Evolutionary conservation across 2,888 invertebrate species (phyloP).

Genomic region (Calephelis perditalis): DNA sequence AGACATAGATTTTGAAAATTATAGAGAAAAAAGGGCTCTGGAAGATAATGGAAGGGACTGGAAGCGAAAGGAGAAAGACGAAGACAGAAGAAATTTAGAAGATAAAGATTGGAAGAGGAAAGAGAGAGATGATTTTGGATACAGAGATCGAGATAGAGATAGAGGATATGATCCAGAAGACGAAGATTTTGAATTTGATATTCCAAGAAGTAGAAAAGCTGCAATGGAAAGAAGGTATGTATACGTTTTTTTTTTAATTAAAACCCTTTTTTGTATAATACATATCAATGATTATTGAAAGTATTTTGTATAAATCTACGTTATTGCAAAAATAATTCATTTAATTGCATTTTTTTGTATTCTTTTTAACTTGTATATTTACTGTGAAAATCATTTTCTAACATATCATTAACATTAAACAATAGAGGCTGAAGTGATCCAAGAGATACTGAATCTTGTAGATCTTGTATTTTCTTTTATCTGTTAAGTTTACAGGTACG

Average conservation of each 20-base stretch:
- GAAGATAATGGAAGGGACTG: slow-evolving; percentile 41
- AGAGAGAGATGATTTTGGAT: slow-evolving; percentile 43
- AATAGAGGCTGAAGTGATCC: too few relatives aligned
- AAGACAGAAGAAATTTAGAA: slow-evolving; percentile 59
- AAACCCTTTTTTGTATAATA: background rate
- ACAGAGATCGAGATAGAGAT: slow-evolving; percentile 50
- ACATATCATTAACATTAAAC: too few relatives aligned
- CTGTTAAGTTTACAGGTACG: too few relatives aligned
- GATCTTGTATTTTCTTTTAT: too few relatives aligned
- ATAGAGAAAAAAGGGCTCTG: slow-evolving; percentile 64
- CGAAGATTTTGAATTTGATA: slow-evolving; percentile 62
- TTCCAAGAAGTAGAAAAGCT: slow-evolving; percentile 42
- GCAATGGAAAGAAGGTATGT: slow-evolving; percentile 30
- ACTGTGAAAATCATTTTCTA: too few relatives aligned
- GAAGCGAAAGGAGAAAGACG: slow-evolving; percentile 56
- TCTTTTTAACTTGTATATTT: too few relatives aligned
- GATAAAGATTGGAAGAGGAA: slow-evolving; percentile 45
- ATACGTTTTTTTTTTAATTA: background rate
- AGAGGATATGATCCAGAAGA: slow-evolving; percentile 65
- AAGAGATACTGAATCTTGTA: too few relatives aligned
- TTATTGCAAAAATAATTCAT: too few relatives aligned
- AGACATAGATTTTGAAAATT: slow-evolving; percentile 68
- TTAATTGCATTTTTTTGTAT: too few relatives aligned
- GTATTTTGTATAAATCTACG: too few relatives aligned
- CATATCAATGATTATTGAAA: too few relatives aligned